phyloP scores from a whole-genome alignment of 1,140 invertebrate species.

The Trichoplusia ni region DNA sequence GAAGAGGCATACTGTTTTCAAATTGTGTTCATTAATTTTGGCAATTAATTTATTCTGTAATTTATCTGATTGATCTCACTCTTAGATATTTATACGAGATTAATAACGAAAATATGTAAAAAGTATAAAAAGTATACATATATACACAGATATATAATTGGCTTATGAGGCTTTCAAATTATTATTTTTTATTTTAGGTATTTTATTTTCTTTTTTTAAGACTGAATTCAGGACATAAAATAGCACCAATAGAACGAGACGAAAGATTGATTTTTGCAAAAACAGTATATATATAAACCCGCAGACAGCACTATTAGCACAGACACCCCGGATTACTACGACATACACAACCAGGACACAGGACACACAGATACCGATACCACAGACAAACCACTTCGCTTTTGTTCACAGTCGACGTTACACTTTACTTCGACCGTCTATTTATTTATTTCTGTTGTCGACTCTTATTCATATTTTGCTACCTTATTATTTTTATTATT shows the following conservation, averaged over 20 bases:
- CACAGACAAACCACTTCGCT: conserved; percentile 9
- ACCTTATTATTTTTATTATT: conserved; percentile 18
- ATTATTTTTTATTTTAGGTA: conserved; percentile 68
- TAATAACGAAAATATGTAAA: conserved; percentile 76
- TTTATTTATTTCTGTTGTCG: conserved; percentile 28
- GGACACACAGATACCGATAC: conserved; percentile 29
- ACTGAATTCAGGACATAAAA: conserved; percentile 67
- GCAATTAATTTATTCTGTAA: conserved; percentile 79
- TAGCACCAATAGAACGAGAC: conserved; percentile 68
- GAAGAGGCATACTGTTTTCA: conserved; percentile 77
- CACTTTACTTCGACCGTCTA: conserved; percentile 18
- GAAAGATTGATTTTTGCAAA: conserved; percentile 35
- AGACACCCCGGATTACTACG: conserved; percentile 42
- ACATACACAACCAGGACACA: conserved; percentile 33
- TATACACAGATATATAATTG: conserved; percentile 78
- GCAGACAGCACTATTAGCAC: conserved; percentile 65
- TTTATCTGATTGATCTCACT: conserved; percentile 79
- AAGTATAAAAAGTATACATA: conserved; percentile 69
- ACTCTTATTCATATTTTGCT: conserved; percentile 19
- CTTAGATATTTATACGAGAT: conserved; percentile 81
- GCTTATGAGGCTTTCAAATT: conserved; percentile 78
- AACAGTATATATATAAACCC: conserved; percentile 43
- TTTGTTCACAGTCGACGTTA: conserved; percentile 21
- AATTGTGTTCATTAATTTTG: conserved; percentile 80
- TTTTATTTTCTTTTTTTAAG: conserved; percentile 70